These are phyloP conservation scores for Drosophila azteca DNA, from an alignment of 1,140 invertebrate species.

Conservation along the genomic window DNA sequence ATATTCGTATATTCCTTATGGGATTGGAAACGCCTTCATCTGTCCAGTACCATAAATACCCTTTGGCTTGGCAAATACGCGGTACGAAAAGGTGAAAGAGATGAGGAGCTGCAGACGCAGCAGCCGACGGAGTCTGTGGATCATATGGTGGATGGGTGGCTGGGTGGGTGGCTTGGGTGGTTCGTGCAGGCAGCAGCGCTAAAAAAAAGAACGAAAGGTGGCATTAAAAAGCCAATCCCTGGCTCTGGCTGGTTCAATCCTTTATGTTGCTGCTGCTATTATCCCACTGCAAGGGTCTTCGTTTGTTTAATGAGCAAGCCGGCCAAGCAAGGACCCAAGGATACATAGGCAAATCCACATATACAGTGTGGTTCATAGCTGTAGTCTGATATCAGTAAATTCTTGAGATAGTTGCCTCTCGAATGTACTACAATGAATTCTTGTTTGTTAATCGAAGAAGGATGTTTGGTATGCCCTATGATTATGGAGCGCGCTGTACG, in stretches of 20 bases:
- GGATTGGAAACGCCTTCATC: no score
- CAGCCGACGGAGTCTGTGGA: conserved; percentile 8
- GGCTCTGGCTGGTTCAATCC: conserved; percentile 22
- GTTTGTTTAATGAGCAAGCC: conserved; percentile 63
- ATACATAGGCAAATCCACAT: conserved; percentile 16
- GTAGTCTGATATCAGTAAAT: no score
- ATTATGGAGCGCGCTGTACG: no score
- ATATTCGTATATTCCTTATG: no score
- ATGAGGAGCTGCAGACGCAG: not conserved
- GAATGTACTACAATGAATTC: no score
- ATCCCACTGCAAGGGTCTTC: conserved; percentile 52
- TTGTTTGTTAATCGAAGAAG: no score
- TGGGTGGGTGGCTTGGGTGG: conserved; percentile 1
- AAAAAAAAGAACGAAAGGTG: conserved; percentile 51
- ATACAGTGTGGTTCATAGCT: not conserved
- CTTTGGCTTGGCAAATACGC: no score
- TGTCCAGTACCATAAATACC: no score
- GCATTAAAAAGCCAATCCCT: conserved; percentile 71
- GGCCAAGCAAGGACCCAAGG: not conserved
- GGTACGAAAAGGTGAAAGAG: no score
- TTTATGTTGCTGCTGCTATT: conserved; percentile 8
- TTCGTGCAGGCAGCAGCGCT: conserved; percentile 1
- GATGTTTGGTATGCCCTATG: no score
- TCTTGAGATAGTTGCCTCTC: no score
- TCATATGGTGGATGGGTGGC: not conserved